Conservation (phyloP, 2,797 vertebrate genomes). For the Rachycentron canadum region DNA sequence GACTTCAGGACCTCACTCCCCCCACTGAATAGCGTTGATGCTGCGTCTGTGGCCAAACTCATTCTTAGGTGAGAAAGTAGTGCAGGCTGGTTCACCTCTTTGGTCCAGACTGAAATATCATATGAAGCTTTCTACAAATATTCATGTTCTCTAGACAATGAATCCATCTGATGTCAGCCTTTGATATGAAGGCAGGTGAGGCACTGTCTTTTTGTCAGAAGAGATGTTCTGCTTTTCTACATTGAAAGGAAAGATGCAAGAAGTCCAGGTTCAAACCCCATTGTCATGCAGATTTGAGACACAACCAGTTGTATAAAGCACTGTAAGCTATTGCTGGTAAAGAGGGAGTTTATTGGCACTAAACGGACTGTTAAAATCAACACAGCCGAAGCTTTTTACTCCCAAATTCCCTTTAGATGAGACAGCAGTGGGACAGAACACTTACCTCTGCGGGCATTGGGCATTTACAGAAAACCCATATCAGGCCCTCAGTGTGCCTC, state of each 20-base stretch:
- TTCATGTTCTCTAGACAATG: background rate
- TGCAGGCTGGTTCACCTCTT: background rate
- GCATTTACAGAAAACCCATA: background rate
- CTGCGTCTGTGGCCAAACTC: background rate
- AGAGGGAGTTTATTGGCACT: background rate
- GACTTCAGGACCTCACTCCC: background rate
- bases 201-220: background rate
- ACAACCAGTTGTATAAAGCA: background rate
- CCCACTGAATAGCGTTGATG: background rate
- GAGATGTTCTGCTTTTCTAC: background rate
- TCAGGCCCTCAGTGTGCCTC: background rate
- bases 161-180: background rate
- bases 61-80: background rate
- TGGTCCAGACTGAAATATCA: background rate
- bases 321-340: background rate
- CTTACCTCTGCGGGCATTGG: background rate
- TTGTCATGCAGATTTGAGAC: background rate
- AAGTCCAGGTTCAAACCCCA: background rate
- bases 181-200: background rate
- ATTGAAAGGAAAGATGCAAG: background rate
- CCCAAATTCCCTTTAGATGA: background rate
- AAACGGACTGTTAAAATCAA: background rate
- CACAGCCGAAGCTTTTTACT: constrained; percentile 2
- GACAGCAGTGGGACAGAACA: background rate
- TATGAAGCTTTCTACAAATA: background rate